phyloP scores from a whole-genome alignment of 2,797 vertebrate genomes.

The Nannoperca obscura region DNA sequence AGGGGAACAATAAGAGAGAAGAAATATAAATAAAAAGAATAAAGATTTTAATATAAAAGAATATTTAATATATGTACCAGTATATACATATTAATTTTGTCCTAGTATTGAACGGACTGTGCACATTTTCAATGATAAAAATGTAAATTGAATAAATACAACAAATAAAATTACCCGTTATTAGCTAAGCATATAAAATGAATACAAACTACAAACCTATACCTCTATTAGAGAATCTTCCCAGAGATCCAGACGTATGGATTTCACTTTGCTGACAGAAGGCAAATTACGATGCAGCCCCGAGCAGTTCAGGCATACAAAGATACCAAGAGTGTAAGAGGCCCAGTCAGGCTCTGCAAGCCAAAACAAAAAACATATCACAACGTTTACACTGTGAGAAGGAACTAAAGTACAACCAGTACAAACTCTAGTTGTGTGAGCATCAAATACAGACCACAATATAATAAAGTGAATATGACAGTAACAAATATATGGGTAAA shows the following conservation, averaged over 20 bases:
- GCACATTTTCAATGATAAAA: neutral
- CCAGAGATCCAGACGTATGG: slow-evolving; percentile 91
- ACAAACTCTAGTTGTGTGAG: neutral
- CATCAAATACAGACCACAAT: neutral
- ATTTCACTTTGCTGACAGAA: slow-evolving; percentile 90
- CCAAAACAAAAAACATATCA: slow-evolving; percentile 7
- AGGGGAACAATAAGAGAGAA: neutral
- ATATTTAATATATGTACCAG: neutral
- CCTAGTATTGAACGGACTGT: too few species aligned
- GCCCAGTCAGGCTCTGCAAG: slow-evolving; percentile 92
- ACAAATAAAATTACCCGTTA: neutral
- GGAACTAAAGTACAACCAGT: neutral
- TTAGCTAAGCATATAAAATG: neutral
- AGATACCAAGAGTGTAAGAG: slow-evolving; percentile 91
- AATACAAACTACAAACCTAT: slow-evolving; percentile 27
- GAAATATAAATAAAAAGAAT: neutral
- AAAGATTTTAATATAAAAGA: neutral
- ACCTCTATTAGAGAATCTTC: slow-evolving; percentile 90
- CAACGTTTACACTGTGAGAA: slow-evolving; percentile 6
- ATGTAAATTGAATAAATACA: neutral
- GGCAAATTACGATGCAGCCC: slow-evolving; percentile 91
- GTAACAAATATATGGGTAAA: neutral
- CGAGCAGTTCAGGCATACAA: slow-evolving; percentile 92
- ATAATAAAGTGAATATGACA: neutral
- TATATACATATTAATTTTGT: neutral